A percentile compares a stretch with the other conserved stretches of the same genome.
Evolutionary conservation across 2,113 vertebrate genomes (phyloP).

Genomic region (Melanotaenia duboulayi): DNA sequence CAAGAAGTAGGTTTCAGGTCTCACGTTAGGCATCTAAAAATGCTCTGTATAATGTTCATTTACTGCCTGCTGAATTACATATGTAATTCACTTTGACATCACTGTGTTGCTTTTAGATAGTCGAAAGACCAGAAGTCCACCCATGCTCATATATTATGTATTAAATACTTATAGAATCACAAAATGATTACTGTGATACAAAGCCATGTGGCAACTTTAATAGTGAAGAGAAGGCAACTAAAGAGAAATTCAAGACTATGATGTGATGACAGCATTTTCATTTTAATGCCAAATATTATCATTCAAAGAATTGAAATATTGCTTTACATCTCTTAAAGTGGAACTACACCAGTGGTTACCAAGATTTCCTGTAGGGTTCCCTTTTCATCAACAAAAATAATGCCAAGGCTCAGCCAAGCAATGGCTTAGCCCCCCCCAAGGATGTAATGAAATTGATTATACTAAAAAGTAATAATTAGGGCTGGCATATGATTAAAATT

Average conservation of each 20-base stretch:
- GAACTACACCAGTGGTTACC: too few relatives aligned
- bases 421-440: too few relatives aligned
- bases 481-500: too few relatives aligned
- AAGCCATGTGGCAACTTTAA: background rate
- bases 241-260: background rate
- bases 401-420: too few relatives aligned
- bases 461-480: too few relatives aligned
- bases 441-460: too few relatives aligned
- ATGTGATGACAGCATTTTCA: background rate
- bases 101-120: conserved; percentile 14
- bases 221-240: background rate
- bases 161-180: background rate
- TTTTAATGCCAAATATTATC: background rate
- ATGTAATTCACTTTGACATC: conserved; percentile 63
- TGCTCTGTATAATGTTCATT: conserved; percentile 51
- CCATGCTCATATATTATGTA: background rate
- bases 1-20: conserved; percentile 68
- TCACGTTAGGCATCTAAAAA: conserved; percentile 70
- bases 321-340: background rate
- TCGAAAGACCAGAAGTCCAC: conserved; percentile 6
- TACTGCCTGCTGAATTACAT: conserved; percentile 35
- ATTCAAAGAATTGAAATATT: background rate
- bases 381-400: too few relatives aligned
- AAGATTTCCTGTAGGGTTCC: too few relatives aligned
- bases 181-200: background rate